These are phyloP conservation scores for Antitype chi DNA, from an alignment of 2,888 invertebrate genomes.

Conservation along the genomic window DNA sequence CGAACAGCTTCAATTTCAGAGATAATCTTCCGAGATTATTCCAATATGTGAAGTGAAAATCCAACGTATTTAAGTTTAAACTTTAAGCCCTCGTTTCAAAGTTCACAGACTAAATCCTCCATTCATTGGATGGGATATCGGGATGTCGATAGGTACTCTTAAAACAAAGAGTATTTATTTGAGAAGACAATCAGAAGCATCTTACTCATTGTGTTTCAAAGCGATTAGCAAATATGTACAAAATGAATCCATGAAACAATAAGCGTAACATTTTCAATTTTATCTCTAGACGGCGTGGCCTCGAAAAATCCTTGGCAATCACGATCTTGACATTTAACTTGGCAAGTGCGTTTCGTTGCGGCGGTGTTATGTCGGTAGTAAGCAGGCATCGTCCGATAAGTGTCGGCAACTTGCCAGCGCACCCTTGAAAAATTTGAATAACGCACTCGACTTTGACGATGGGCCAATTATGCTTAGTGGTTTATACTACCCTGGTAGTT, in stretches of 20 bases:
- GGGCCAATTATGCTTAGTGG: constrained; percentile 60
- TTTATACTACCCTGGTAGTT: constrained; percentile 43
- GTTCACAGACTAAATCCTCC: constrained; percentile 19
- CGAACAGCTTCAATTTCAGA: constrained; percentile 42
- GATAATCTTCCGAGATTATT: constrained; percentile 39
- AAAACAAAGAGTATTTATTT: not conserved
- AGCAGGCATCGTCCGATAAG: constrained; percentile 60
- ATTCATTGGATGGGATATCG: constrained; percentile 18
- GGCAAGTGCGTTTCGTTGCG: constrained; percentile 68
- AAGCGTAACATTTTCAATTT: constrained; percentile 39
- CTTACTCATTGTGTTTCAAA: not conserved
- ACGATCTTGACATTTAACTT: constrained; percentile 74
- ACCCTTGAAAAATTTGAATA: constrained; percentile 66
- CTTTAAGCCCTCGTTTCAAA: constrained; percentile 29
- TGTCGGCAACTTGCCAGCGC: constrained; percentile 55
- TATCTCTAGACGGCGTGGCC: constrained; percentile 49
- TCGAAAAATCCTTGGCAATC: constrained; percentile 58
- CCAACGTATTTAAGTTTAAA: constrained; percentile 33
- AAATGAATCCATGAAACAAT: constrained; percentile 15
- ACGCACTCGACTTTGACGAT: constrained; percentile 53
- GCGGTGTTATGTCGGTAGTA: constrained; percentile 48
- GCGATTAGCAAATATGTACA: constrained; percentile 12
- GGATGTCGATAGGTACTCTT: not conserved
- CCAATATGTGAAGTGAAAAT: constrained; percentile 37
- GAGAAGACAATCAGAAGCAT: not conserved